Evolutionary conservation across 2,888 invertebrate species (phyloP).

Genomic region (Dorcus hopei): DNA sequence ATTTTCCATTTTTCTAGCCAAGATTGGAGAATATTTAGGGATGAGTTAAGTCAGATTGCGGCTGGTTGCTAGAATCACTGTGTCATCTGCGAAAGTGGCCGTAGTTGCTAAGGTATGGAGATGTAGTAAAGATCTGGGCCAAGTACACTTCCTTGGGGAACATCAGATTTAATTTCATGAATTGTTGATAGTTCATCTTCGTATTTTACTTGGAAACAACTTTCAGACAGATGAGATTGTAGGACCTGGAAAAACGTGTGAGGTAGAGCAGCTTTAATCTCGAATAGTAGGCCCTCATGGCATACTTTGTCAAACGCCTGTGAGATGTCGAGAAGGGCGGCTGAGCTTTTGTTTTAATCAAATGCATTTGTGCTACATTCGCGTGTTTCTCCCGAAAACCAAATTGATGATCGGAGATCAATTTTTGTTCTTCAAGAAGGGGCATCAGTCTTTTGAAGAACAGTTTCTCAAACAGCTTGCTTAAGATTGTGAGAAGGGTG

Average conservation of each 20-base stretch:
- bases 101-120: background rate
- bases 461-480: background rate
- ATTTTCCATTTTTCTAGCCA: too few relatives aligned
- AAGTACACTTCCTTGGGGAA: background rate
- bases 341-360: background rate
- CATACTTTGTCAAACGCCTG: background rate
- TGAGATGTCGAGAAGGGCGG: background rate
- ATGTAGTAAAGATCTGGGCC: background rate
- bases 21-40: too few relatives aligned
- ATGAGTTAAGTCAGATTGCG: background rate
- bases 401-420: background rate
- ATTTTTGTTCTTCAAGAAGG: background rate
- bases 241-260: background rate
- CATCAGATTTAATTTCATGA: background rate
- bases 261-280: background rate
- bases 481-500: background rate
- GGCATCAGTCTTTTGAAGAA: background rate
- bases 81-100: background rate
- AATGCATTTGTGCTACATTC: background rate
- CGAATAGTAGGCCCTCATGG: background rate
- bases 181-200: background rate
- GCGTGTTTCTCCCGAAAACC: background rate
- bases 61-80: background rate
- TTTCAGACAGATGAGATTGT: background rate
- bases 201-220: background rate